Percentiles rank a stretch among this genome's conserved stretches.
Conservation (phyloP, 2,797 vertebrate genomes). For the Chiloscyllium punctatum region DNA sequence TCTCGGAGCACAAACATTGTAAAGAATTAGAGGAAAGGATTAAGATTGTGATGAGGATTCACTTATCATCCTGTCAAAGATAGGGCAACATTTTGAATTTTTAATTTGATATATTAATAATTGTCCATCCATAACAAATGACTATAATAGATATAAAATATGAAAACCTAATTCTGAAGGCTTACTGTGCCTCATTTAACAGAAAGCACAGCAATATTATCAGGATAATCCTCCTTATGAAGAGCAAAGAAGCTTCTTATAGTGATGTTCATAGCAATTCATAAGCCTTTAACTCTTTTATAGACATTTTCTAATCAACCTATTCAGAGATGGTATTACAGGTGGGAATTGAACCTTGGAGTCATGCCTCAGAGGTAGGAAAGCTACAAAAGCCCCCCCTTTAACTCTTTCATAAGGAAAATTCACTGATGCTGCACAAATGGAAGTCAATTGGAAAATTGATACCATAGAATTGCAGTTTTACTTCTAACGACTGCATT, state of each 20-base stretch:
- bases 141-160: slow-evolving; percentile 46
- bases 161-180: background rate
- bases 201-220: slow-evolving; percentile 13
- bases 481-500: background rate
- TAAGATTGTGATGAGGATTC: slow-evolving; percentile 44
- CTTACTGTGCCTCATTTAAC: slow-evolving; percentile 4
- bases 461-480: background rate
- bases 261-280: background rate
- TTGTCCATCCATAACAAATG: slow-evolving; percentile 47
- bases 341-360: too few species aligned
- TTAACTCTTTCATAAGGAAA: background rate
- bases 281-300: background rate
- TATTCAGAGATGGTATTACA: too few species aligned
- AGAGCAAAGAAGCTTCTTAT: background rate
- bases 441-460: background rate
- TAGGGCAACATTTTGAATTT: slow-evolving; percentile 67
- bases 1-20: background rate
- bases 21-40: background rate
- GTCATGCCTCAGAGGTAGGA: too few species aligned
- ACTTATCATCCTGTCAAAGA: slow-evolving; percentile 59
- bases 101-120: slow-evolving; percentile 62
- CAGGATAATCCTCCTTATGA: background rate
- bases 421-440: background rate
- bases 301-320: too few species aligned
- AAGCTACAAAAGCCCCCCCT: background rate